Evolutionary conservation across 1,140 invertebrate species (phyloP), one percentile per base, ranked within the genome.

Genomic region (Gryllus bimaculatus): DNA sequence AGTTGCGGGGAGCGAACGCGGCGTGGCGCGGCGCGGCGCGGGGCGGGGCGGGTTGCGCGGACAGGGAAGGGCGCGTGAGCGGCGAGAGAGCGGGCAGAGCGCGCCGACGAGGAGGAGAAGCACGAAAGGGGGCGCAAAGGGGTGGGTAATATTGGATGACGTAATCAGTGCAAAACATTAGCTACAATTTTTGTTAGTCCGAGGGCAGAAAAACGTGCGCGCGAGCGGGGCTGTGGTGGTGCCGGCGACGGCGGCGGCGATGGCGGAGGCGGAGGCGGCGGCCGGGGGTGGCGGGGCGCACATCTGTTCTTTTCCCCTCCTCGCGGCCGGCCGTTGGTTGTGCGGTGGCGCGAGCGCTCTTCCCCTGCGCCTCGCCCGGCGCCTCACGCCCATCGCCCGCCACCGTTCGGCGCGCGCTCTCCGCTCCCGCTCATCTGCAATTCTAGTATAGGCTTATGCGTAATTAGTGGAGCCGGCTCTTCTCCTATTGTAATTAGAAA

Each of bases 401-500:
- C 75, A 73, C 6, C 13, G 78, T 73, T 80, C 75, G 74, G 76
- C 80, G 66, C 47, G 80, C 75, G 66, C 77, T 77, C 73, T 80
- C 80, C n/a, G n/a, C n/a, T n/a, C n/a, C n/a, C n/a, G n/a, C n/a
- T n/a, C n/a, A n/a, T 82, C 48, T 49, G 76, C 76, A 54, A 77
- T 77, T 77, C 76, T 77, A 77, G 76, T 54, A 77, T 77, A 77
- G 76, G 76, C 76, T 77, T 77, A 77, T 77, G 48, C 48, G 76
- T 77, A 77, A 77, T 77, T 77, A 77, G 76, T 77, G 47, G 47
- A 77, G 76, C 47, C 7, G 54, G 54, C 54, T 66, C 54, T n/a
- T 66, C 54, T 48, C 73, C 78, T 49, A 88, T 88, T 87, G 87
- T 89, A 89, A 89, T 88, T 89, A 89, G 87, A 89, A 89, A 89